These are phyloP conservation scores for Lagorchestes hirsutus DNA, from an alignment of 2,797 vertebrate species.

Conservation along the genomic window DNA sequence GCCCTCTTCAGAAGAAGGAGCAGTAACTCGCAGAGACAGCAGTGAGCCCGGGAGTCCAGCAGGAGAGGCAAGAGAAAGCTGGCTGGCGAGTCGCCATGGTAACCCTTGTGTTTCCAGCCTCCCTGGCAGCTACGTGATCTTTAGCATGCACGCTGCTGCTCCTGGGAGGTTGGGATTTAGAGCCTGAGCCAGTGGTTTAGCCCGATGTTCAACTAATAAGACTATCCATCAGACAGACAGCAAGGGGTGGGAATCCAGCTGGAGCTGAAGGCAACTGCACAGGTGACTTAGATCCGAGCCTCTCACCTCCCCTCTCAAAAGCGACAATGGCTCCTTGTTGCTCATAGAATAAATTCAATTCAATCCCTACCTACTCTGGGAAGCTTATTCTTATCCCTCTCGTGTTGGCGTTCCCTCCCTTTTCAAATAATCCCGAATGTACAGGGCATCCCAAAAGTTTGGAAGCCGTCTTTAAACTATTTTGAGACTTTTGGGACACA, in stretches of 20 bases:
- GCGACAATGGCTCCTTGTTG: not conserved
- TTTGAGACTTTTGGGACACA: not conserved
- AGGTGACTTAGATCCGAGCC: not conserved
- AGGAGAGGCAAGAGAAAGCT: not conserved
- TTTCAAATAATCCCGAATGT: not conserved
- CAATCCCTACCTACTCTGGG: not conserved
- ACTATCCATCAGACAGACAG: not conserved
- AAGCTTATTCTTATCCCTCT: not conserved
- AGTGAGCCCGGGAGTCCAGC: not conserved
- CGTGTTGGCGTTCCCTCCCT: not conserved
- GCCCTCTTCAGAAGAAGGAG: not conserved
- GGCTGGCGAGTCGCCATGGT: not conserved
- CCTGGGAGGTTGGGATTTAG: not conserved
- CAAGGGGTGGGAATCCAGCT: not conserved
- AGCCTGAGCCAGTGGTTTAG: not conserved
- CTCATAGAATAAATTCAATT: not conserved
- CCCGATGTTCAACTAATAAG: not conserved
- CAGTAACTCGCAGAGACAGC: not conserved
- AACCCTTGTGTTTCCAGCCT: not conserved
- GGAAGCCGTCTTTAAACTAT: not conserved
- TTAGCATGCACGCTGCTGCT: not conserved
- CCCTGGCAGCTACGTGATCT: conserved; percentile 6
- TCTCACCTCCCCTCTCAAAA: not conserved
- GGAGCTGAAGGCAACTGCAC: not conserved
- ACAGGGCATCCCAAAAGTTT: not conserved